A percentile compares a stretch with the other conserved stretches of the same genome.
These are phyloP conservation scores for Aptenodytes patagonicus DNA, from an alignment of 2,113 vertebrate genomes.

Conservation along the genomic window DNA sequence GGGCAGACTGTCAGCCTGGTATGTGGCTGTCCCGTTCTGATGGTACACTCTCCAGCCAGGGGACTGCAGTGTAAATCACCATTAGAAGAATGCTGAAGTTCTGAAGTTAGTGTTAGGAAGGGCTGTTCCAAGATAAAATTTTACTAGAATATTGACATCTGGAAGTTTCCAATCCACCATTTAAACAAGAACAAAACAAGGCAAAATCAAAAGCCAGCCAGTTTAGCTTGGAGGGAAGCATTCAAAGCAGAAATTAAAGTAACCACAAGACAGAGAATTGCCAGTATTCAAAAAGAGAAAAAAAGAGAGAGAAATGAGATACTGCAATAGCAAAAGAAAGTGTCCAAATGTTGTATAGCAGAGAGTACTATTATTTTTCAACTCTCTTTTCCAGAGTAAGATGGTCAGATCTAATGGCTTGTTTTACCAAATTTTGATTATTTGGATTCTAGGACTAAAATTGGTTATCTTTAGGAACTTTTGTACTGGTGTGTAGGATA, in stretches of 20 bases:
- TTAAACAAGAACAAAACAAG: conserved; percentile 47
- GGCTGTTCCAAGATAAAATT: conserved; percentile 14
- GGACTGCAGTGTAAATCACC: not conserved
- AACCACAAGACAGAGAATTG: conserved; percentile 24
- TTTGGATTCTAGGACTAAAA: not conserved
- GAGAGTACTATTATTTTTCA: not conserved
- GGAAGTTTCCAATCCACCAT: conserved; percentile 43
- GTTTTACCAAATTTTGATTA: not conserved
- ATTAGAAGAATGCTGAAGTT: conserved; percentile 17
- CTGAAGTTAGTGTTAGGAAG: not conserved
- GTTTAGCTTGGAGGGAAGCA: conserved; percentile 46
- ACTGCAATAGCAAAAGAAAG: not conserved
- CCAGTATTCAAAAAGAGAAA: conserved; percentile 14
- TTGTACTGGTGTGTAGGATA: not conserved
- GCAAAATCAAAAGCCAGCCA: conserved; percentile 30
- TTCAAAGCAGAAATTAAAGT: conserved; percentile 56
- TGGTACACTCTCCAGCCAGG: not conserved
- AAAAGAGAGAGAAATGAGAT: conserved; percentile 20
- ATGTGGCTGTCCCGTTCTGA: not conserved
- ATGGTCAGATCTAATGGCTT: not conserved
- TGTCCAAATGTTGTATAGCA: not conserved
- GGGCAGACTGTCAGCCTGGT: not conserved
- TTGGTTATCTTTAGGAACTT: not conserved
- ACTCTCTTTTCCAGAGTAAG: not conserved
- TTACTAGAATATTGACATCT: conserved; percentile 49